Conservation (phyloP, 2,113 vertebrate genomes). For the Ammospiza nelsoni region DNA sequence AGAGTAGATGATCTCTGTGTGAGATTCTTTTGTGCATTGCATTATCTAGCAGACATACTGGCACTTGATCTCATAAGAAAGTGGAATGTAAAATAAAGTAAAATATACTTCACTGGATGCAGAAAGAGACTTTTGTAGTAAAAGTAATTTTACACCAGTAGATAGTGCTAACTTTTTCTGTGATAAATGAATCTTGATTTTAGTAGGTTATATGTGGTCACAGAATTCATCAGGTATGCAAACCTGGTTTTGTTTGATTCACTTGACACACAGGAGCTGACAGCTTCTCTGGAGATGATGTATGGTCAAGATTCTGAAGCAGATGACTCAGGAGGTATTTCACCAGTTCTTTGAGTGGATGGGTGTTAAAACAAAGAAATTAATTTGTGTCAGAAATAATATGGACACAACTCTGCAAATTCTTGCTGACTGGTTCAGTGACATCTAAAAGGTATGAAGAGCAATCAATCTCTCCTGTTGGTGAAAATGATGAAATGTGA, state of each 20-base stretch:
- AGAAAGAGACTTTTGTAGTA: background rate
- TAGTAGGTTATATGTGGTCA: background rate
- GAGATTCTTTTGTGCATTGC: background rate
- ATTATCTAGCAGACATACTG: background rate
- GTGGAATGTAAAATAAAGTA: background rate
- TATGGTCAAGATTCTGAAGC: slow-evolving; percentile 56
- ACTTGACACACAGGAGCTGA: slow-evolving; percentile 59
- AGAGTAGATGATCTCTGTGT: background rate
- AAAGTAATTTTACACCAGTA: background rate
- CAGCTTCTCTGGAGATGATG: slow-evolving; percentile 53
- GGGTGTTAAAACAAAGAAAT: slow-evolving; percentile 61
- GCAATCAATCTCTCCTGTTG: background rate
- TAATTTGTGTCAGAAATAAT: slow-evolving; percentile 58
- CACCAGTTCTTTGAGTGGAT: slow-evolving; percentile 75
- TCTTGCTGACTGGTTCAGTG: slow-evolving; percentile 71
- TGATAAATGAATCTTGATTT: background rate
- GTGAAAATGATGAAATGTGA: background rate
- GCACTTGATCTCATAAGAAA: background rate
- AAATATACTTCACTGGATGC: background rate
- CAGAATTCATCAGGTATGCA: background rate
- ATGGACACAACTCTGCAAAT: slow-evolving; percentile 64
- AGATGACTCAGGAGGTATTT: slow-evolving; percentile 61
- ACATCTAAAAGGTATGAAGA: slow-evolving; percentile 56
- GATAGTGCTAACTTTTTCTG: background rate
- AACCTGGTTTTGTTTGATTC: background rate